Conservation (phyloP, 1,140 invertebrate genomes). For the Drosophila gunungcola region DNA sequence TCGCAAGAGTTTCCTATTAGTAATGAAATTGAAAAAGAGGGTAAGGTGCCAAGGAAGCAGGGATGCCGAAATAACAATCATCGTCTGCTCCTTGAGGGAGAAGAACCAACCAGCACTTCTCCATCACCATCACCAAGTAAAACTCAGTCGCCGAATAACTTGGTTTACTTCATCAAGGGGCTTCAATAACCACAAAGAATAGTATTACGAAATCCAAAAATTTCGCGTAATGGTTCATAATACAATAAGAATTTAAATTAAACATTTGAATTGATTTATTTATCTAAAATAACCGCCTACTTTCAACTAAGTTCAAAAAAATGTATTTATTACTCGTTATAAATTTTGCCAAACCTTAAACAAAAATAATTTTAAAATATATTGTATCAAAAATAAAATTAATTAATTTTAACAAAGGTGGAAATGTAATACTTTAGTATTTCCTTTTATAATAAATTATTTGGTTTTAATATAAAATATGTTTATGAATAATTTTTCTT, state of each 20-base stretch:
- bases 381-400: too few species aligned
- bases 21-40: slow-evolving; percentile 23
- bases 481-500: neutral
- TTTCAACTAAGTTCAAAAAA: too few species aligned
- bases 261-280: neutral
- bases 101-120: slow-evolving; percentile 4
- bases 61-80: slow-evolving; percentile 3
- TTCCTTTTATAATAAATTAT: too few species aligned
- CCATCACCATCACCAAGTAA: neutral
- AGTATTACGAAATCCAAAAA: neutral
- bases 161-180: slow-evolving; percentile 67
- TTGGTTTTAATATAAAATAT: too few species aligned
- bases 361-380: too few species aligned
- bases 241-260: neutral
- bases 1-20: slow-evolving; percentile 6
- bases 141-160: slow-evolving; percentile 21
- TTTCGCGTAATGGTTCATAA: too few species aligned
- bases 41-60: neutral
- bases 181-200: slow-evolving; percentile 26
- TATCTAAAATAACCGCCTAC: neutral
- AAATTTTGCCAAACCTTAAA: too few species aligned
- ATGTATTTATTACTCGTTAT: too few species aligned
- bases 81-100: slow-evolving; percentile 30
- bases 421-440: too few species aligned
- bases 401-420: too few species aligned